A percentile compares a stretch with the other conserved stretches of the same genome.
Conservation (phyloP, 2,113 vertebrate genomes). For the Phylloscopus trochilus region DNA sequence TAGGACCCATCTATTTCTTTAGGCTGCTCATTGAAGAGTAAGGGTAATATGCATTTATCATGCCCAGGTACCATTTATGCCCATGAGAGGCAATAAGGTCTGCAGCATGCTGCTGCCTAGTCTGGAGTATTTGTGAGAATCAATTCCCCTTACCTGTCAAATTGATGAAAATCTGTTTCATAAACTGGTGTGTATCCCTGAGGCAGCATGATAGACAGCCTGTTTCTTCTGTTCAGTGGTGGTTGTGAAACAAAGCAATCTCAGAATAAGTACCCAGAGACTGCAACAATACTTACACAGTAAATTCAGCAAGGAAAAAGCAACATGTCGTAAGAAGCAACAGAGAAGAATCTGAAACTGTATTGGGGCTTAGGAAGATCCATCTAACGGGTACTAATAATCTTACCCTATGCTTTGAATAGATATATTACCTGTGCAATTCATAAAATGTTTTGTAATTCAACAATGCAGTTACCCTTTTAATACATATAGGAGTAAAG, state of each 20-base stretch:
- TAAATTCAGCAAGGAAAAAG: background rate
- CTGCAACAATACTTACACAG: background rate
- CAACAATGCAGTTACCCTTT: background rate
- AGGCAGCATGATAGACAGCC: background rate
- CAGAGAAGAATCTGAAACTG: background rate
- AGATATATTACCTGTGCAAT: background rate
- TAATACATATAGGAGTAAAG: background rate
- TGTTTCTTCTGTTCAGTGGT: background rate
- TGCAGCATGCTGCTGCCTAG: background rate
- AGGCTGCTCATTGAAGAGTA: background rate
- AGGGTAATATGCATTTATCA: background rate
- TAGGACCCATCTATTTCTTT: background rate
- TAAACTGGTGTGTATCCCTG: background rate
- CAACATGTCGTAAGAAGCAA: background rate
- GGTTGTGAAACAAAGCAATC: background rate
- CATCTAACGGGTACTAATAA: background rate
- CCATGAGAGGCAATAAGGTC: background rate
- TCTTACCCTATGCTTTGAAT: background rate
- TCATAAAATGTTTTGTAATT: background rate
- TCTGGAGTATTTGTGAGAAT: background rate
- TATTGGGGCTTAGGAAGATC: background rate
- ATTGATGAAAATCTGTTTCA: background rate
- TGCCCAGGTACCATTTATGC: background rate
- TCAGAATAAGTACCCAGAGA: background rate
- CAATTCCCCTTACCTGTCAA: background rate